phyloP scores from a whole-genome alignment of 2,888 invertebrate genomes.

The Seira sanloemensis region DNA sequence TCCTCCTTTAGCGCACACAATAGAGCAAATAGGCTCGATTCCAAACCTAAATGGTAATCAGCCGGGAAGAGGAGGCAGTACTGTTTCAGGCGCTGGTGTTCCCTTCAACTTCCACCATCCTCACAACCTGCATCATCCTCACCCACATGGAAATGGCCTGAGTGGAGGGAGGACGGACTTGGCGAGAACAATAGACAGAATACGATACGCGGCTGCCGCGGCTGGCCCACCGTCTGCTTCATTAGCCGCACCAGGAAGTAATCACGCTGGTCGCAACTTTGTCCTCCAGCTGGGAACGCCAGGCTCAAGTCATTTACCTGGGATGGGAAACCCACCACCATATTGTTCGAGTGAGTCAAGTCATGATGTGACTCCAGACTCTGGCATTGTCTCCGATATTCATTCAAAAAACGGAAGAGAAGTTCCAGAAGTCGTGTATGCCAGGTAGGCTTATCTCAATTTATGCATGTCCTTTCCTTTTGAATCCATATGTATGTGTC shows the following conservation, averaged over 20 bases:
- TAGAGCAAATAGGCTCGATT: constrained; percentile 74
- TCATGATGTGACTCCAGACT: constrained; percentile 74
- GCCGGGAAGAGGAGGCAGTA: constrained; percentile 65
- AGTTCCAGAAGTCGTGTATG: constrained; percentile 73
- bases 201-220: constrained; percentile 73
- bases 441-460: constrained; percentile 66
- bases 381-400: constrained; percentile 73
- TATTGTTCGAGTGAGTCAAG: constrained; percentile 74
- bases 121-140: constrained; percentile 70
- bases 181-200: constrained; percentile 73
- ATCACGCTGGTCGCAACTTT: constrained; percentile 72
- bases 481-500: neutral
- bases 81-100: constrained; percentile 59
- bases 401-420: constrained; percentile 73
- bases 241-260: constrained; percentile 69
- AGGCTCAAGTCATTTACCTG: constrained; percentile 70
- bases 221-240: constrained; percentile 69
- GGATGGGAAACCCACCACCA: constrained; percentile 73
- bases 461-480: neutral
- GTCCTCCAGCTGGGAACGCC: constrained; percentile 72
- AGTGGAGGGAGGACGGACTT: constrained; percentile 71
- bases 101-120: constrained; percentile 73
- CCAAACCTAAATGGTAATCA: constrained; percentile 73
- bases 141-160: constrained; percentile 66
- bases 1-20: constrained; percentile 73